Conservation (phyloP, 1,140 invertebrate species). For the Bradynema listronoti region DNA sequence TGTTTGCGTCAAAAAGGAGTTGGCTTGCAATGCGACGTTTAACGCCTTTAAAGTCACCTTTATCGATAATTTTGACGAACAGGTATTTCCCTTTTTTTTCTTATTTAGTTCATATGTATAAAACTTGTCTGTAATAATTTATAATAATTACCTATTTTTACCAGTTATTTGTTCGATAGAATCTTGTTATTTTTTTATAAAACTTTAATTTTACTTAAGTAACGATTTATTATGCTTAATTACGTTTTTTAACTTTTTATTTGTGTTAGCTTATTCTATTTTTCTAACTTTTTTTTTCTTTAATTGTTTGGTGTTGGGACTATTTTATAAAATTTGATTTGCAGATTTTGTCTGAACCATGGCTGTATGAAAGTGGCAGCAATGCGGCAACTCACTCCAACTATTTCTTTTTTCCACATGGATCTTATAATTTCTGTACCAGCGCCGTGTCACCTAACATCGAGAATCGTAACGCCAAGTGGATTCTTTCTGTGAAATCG, state of each 20-base stretch:
- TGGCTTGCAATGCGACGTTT: conserved; percentile 51
- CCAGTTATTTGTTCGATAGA: no score
- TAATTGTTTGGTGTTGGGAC: no score
- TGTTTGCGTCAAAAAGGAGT: conserved; percentile 48
- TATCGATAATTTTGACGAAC: conserved; percentile 52
- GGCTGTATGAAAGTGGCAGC: conserved; percentile 36
- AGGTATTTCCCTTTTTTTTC: conserved; percentile 15
- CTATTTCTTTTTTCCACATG: conserved; percentile 52
- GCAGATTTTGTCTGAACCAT: conserved; percentile 43
- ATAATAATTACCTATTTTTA: no score
- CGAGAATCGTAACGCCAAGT: conserved; percentile 74
- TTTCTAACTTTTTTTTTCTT: no score
- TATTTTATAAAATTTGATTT: no score
- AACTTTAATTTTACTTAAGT: no score
- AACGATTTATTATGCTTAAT: no score
- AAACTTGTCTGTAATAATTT: conserved; percentile 5
- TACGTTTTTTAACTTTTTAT: no score
- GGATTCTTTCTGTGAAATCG: conserved; percentile 94
- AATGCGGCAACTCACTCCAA: conserved; percentile 36
- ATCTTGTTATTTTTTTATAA: no score
- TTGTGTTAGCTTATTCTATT: no score
- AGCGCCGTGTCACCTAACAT: conserved; percentile 35
- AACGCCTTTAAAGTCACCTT: conserved; percentile 52
- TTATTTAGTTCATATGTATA: not conserved
- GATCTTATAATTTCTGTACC: conserved; percentile 49